Evolutionary conservation across 2,888 invertebrate species (phyloP).

Genomic region (Spatulosminthurus flaviceps): DNA sequence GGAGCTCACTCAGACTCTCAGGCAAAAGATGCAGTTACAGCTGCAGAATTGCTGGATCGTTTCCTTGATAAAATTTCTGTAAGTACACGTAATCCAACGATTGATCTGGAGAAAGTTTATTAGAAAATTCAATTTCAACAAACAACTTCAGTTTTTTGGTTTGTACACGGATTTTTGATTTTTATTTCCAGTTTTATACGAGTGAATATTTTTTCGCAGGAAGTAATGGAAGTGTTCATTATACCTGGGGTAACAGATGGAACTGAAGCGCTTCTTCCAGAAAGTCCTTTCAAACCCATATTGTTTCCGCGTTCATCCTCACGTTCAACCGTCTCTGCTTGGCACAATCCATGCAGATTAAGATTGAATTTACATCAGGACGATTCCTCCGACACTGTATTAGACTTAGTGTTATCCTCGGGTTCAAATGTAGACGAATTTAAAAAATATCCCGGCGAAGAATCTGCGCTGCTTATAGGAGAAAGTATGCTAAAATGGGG

Average conservation of each 20-base stretch:
- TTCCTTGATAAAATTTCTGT: constrained; percentile 70
- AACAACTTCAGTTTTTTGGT: too few relatives aligned
- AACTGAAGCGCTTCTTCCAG: constrained; percentile 86
- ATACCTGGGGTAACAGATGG: constrained; percentile 96
- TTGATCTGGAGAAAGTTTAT: too few relatives aligned
- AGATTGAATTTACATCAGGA: constrained; percentile 16
- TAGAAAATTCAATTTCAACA: too few relatives aligned
- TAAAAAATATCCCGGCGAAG: constrained; percentile 75
- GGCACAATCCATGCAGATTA: constrained; percentile 56
- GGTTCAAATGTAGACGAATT: constrained; percentile 89
- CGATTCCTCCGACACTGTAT: neutral
- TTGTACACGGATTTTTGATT: too few relatives aligned
- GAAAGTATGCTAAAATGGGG: constrained; percentile 84
- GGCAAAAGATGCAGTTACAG: constrained; percentile 65
- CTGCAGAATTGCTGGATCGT: constrained; percentile 73
- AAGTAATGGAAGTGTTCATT: constrained; percentile 75
- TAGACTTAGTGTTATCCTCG: constrained; percentile 68
- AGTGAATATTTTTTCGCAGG: too few relatives aligned
- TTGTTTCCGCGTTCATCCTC: constrained; percentile 75
- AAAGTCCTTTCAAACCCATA: constrained; percentile 90
- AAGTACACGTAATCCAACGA: too few relatives aligned
- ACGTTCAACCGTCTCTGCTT: constrained; percentile 48
- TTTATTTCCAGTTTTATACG: too few relatives aligned
- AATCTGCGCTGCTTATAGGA: constrained; percentile 77
- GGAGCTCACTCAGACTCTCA: neutral